A percentile compares a stretch with the other conserved stretches of the same genome.
These are phyloP conservation scores for Cetoscarus ocellatus DNA, from an alignment of 2,797 vertebrate genomes.

Conservation along the genomic window DNA sequence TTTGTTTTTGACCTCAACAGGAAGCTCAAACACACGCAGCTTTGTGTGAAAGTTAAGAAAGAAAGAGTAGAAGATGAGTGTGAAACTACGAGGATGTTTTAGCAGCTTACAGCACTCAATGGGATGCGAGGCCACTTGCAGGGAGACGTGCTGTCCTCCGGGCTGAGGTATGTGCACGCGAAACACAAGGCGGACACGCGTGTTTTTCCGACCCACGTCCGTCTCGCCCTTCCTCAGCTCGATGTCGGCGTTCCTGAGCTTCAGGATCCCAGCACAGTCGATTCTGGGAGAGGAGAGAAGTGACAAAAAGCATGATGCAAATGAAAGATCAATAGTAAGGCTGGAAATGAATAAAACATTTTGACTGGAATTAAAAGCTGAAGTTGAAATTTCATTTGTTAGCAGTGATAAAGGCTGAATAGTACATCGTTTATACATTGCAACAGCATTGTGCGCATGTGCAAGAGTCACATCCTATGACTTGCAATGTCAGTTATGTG, in stretches of 20 bases:
- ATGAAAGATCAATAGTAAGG: background rate
- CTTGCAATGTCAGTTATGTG: too few species aligned
- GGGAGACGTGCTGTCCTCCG: conserved; percentile 89
- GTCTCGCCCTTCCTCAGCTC: conserved; percentile 98
- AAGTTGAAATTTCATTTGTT: too few species aligned
- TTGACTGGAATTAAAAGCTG: too few species aligned
- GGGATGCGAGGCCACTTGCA: conserved; percentile 95
- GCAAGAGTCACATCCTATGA: too few species aligned
- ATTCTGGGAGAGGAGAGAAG: conserved; percentile 82
- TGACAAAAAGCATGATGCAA: too few species aligned
- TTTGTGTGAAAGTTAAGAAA: too few species aligned
- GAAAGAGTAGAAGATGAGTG: background rate
- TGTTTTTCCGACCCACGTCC: conserved; percentile 98
- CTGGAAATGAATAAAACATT: too few species aligned
- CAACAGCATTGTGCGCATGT: too few species aligned
- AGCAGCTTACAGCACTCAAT: conserved; percentile 96
- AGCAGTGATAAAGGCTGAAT: too few species aligned
- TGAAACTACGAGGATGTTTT: background rate
- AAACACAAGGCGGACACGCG: conserved; percentile 94
- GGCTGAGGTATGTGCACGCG: conserved; percentile 95
- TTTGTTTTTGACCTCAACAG: conserved; percentile 41
- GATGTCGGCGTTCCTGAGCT: conserved; percentile 96
- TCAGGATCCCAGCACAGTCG: conserved; percentile 97
- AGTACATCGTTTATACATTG: too few species aligned
- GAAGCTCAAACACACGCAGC: conserved; percentile 7